Evolutionary conservation across 2,888 invertebrate genomes (phyloP).

Genomic region (Bellardia bayeri): DNA sequence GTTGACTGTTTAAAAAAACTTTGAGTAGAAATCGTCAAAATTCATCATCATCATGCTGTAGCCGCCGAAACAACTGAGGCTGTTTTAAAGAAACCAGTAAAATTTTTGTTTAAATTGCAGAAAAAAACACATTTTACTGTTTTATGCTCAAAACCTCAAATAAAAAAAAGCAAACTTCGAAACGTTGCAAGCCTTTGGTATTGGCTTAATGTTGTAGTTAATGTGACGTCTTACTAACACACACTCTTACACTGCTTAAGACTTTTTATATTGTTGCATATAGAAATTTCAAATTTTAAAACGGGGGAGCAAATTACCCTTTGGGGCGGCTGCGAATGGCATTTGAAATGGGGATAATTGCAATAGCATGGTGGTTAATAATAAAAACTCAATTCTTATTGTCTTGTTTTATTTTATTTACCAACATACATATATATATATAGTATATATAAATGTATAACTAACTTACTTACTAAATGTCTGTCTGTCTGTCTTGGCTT

Average conservation of each 20-base stretch:
- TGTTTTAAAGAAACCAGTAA: conserved; percentile 57
- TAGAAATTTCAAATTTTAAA: conserved; percentile 45
- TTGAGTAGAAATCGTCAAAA: conserved; percentile 62
- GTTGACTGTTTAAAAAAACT: conserved; percentile 67
- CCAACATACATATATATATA: not conserved
- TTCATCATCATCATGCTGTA: conserved; percentile 50
- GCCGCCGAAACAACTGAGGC: not conserved
- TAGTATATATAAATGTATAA: conserved; percentile 17
- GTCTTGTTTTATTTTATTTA: conserved; percentile 34
- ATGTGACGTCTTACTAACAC: conserved; percentile 45
- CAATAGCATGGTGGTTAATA: conserved; percentile 73
- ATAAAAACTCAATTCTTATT: conserved; percentile 62
- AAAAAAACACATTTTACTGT: conserved; percentile 53
- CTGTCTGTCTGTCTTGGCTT: conserved; percentile 22
- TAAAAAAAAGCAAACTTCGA: conserved; percentile 13
- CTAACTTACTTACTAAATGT: not conserved
- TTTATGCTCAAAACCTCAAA: conserved; percentile 21
- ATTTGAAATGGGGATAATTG: conserved; percentile 80
- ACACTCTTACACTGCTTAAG: not conserved
- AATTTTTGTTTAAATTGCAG: not conserved
- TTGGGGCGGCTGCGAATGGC: conserved; percentile 78
- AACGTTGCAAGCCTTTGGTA: conserved; percentile 26
- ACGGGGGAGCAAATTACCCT: conserved; percentile 74
- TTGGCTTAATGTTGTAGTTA: conserved; percentile 49
- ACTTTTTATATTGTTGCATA: not conserved